These are phyloP conservation scores for Eidolon helvum DNA, from an alignment of 2,113 vertebrate genomes.

Conservation along the genomic window DNA sequence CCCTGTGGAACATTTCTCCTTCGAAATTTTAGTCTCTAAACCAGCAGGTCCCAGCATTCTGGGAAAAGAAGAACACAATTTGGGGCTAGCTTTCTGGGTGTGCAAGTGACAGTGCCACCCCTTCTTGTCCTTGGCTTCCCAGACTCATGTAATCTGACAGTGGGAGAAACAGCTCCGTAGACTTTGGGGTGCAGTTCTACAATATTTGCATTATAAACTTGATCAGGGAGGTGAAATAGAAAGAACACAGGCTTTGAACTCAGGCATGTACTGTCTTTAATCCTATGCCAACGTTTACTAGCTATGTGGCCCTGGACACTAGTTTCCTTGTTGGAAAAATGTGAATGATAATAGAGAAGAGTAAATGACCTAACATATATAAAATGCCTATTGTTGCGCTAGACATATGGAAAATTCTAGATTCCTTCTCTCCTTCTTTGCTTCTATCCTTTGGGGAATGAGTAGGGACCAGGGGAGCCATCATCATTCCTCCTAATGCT, in stretches of 20 bases:
- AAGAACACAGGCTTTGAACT: not conserved
- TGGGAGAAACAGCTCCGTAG: not conserved
- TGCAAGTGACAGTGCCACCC: fast-evolving
- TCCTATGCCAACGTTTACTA: not conserved
- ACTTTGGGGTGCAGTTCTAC: not conserved
- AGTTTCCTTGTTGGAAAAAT: not conserved
- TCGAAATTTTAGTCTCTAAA: not conserved
- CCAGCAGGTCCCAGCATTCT: not conserved
- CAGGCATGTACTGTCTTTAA: not conserved
- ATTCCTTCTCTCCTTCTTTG: not conserved
- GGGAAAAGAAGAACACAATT: not conserved
- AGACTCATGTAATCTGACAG: not conserved
- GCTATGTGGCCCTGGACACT: not conserved
- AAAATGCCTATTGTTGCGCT: not conserved
- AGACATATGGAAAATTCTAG: not conserved
- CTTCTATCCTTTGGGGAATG: not conserved
- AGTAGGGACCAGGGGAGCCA: not conserved
- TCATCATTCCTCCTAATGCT: not conserved
- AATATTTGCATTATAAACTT: not conserved
- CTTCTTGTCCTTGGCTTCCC: not conserved
- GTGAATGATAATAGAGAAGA: not conserved
- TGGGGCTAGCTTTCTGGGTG: fast-evolving
- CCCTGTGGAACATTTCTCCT: not conserved
- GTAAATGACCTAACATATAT: not conserved
- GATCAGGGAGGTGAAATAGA: not conserved